Evolutionary conservation across 2,888 invertebrate genomes (phyloP).

Genomic region (Ypsolopha sequella): DNA sequence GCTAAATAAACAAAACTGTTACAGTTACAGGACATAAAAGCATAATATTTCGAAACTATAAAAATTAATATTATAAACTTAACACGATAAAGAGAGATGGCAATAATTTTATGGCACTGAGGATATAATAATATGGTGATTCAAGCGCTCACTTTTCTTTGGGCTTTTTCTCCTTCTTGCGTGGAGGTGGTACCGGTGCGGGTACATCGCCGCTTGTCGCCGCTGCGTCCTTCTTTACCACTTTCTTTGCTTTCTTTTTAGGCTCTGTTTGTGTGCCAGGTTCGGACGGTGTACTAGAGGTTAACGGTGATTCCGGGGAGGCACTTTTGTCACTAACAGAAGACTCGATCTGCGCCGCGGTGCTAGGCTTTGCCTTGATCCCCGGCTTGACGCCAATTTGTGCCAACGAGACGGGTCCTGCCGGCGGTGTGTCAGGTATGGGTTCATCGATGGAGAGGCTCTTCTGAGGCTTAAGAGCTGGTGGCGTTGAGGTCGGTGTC

Average conservation of each 20-base stretch:
- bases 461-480: conserved; percentile 17
- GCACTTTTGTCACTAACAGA: conserved; percentile 33
- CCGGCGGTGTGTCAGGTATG: conserved; percentile 61
- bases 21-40: conserved; percentile 37
- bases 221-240: conserved; percentile 59
- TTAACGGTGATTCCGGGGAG: conserved; percentile 7
- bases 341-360: conserved; percentile 51
- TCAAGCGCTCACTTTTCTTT: conserved; percentile 58
- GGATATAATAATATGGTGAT: conserved; percentile 42
- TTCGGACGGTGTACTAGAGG: conserved; percentile 12
- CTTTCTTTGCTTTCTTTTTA: conserved; percentile 61
- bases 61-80: conserved; percentile 40
- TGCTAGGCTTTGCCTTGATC: conserved; percentile 36
- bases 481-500: conserved; percentile 19
- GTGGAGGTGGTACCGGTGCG: conserved; percentile 65
- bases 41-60: conserved; percentile 26
- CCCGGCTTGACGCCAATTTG: conserved; percentile 55
- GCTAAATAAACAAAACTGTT: background rate
- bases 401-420: conserved; percentile 61
- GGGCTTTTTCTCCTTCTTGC: conserved; percentile 69
- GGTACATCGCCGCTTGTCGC: conserved; percentile 30
- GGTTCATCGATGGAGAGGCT: conserved; percentile 44
- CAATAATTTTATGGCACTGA: conserved; percentile 49
- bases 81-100: background rate
- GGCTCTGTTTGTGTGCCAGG: conserved; percentile 25